A percentile compares a stretch with the other conserved stretches of the same genome.
Conservation (phyloP, 1,140 invertebrate species). For the Pantala flavescens region DNA sequence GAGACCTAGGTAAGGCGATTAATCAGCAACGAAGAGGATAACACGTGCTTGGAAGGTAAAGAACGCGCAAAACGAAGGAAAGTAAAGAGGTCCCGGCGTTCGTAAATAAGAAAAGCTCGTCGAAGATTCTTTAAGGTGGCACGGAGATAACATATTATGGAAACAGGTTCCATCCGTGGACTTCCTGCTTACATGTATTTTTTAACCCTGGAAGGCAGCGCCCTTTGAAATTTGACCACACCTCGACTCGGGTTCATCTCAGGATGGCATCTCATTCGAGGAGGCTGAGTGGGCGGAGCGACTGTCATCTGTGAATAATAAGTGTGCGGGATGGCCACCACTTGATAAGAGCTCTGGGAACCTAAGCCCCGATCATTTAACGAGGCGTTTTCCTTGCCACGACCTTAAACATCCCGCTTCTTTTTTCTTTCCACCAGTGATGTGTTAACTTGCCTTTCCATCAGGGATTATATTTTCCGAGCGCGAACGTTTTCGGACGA, state of each 20-base stretch:
- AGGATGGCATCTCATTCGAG: not conserved
- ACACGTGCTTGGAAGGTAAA: no score
- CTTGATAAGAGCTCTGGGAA: not conserved
- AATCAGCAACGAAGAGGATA: no score
- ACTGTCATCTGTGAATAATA: slow-evolving; percentile 10
- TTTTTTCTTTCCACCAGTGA: not conserved
- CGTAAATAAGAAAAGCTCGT: not conserved
- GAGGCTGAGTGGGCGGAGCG: not conserved
- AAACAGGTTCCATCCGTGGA: not conserved
- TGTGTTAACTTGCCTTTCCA: not conserved
- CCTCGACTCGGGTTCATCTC: not conserved
- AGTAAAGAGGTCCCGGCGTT: not conserved
- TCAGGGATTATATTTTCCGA: not conserved
- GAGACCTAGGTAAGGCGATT: no score
- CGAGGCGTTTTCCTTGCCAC: not conserved
- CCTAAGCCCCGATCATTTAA: not conserved
- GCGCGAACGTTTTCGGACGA: not conserved
- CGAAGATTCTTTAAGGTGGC: not conserved
- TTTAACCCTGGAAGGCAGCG: not conserved
- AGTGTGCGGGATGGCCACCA: not conserved
- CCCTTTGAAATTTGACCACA: not conserved
- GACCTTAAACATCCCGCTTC: not conserved
- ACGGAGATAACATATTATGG: no score
- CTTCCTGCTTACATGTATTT: not conserved
- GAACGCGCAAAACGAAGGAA: no score